A percentile compares a stretch with the other conserved stretches of the same genome.
phyloP scores from a whole-genome alignment of 2,888 invertebrate genomes.

The Gymnosoma rotundatum region DNA sequence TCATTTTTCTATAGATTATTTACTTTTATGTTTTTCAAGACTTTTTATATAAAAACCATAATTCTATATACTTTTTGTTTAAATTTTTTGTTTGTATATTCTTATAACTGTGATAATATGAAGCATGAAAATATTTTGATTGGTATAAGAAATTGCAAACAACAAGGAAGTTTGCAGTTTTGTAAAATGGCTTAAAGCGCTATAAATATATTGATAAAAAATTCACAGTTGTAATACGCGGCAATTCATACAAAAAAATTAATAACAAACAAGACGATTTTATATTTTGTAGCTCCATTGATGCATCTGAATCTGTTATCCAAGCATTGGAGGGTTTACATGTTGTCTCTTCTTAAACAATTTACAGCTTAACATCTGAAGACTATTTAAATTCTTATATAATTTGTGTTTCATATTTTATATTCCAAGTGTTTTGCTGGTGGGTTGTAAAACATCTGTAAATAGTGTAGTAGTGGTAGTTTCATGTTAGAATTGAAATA shows the following conservation, averaged over 20 bases:
- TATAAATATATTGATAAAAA: too few species aligned
- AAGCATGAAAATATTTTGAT: conserved; percentile 59
- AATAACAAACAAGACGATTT: not conserved
- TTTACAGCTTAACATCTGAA: not conserved
- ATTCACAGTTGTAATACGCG: not conserved
- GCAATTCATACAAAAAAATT: not conserved
- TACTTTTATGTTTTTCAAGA: conserved; percentile 40
- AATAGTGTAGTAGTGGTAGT: not conserved
- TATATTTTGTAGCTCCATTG: not conserved
- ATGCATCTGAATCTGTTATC: not conserved
- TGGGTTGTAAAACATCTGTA: not conserved
- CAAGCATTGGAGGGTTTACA: not conserved
- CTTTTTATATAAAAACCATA: not conserved
- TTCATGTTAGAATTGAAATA: not conserved
- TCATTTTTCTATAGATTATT: conserved; percentile 11
- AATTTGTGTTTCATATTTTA: not conserved
- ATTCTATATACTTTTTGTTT: not conserved
- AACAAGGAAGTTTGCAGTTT: not conserved
- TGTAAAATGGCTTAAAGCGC: not conserved
- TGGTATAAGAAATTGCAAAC: conserved; percentile 9
- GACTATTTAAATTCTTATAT: not conserved
- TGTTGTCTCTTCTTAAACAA: too few species aligned
- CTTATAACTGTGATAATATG: conserved; percentile 48
- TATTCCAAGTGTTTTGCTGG: not conserved
- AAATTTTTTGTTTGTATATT: not conserved